phyloP scores from a whole-genome alignment of 2,888 invertebrate genomes.

The Octodonta nipae region DNA sequence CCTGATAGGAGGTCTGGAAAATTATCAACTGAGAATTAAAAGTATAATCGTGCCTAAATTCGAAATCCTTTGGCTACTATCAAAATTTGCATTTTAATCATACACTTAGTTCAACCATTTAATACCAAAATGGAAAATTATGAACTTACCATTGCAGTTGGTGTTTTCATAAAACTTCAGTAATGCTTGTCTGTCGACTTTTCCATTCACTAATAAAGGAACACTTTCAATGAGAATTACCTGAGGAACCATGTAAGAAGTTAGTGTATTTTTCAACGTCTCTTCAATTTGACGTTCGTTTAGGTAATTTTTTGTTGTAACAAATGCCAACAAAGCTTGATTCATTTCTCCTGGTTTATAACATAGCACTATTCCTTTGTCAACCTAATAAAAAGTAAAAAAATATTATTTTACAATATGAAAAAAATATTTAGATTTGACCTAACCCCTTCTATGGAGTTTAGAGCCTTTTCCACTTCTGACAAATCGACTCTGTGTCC shows the following conservation, averaged over 20 bases:
- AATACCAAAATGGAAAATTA: too few relatives aligned
- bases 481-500: conserved; percentile 76
- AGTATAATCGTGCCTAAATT: too few relatives aligned
- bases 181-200: conserved; percentile 68
- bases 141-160: conserved; percentile 49
- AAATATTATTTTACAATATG: too few relatives aligned
- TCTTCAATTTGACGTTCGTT: conserved; percentile 51
- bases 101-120: too few relatives aligned
- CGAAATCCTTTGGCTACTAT: too few relatives aligned
- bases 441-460: conserved; percentile 41
- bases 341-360: conserved; percentile 61
- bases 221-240: conserved; percentile 59
- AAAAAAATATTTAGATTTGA: too few relatives aligned
- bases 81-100: too few relatives aligned
- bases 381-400: conserved; percentile 32
- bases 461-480: conserved; percentile 67
- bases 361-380: conserved; percentile 67
- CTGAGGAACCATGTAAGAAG: conserved; percentile 71
- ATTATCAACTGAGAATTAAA: too few relatives aligned
- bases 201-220: conserved; percentile 73
- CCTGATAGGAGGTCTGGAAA: too few relatives aligned
- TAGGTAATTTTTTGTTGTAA: conserved; percentile 31
- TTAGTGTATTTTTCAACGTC: conserved; percentile 48
- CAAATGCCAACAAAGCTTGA: conserved; percentile 60
- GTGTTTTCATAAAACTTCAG: conserved; percentile 61